A percentile compares a stretch with the other conserved stretches of the same genome.
These are phyloP conservation scores for Invenusta paracnida DNA, from an alignment of 2,888 invertebrate genomes.

Conservation along the genomic window DNA sequence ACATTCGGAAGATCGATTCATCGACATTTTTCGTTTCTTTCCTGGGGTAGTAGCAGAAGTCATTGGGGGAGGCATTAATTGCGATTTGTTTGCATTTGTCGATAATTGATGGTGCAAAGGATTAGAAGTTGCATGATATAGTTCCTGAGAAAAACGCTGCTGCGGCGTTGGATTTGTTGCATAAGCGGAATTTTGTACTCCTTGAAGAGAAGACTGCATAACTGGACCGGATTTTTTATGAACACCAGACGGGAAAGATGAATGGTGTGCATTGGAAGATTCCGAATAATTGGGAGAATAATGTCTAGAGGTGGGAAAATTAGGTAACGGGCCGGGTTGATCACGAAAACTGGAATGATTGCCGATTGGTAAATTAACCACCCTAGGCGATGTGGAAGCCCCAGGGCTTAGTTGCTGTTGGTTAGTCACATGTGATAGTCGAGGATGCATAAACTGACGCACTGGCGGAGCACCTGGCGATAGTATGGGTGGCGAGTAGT, in stretches of 20 bases:
- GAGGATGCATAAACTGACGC: constrained; percentile 3
- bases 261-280: not conserved
- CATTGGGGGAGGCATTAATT: constrained; percentile 4
- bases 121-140: not conserved
- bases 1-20: not conserved
- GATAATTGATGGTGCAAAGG: not conserved
- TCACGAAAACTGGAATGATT: constrained; percentile 8
- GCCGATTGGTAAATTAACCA: not conserved
- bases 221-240: not conserved
- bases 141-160: not conserved
- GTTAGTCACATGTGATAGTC: not conserved
- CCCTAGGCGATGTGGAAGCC: not conserved
- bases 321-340: not conserved
- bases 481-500: not conserved
- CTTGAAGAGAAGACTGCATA: not conserved
- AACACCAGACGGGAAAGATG: not conserved
- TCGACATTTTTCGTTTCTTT: not conserved
- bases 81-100: not conserved
- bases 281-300: not conserved
- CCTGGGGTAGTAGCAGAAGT: constrained; percentile 4
- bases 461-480: not conserved
- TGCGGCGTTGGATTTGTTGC: not conserved
- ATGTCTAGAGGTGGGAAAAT: not conserved
- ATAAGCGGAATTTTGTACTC: not conserved
- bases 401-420: not conserved